Base-by-base conservation (phyloP, 2,113 vertebrate genomes). In the Lepisosteus osseus region DNA sequence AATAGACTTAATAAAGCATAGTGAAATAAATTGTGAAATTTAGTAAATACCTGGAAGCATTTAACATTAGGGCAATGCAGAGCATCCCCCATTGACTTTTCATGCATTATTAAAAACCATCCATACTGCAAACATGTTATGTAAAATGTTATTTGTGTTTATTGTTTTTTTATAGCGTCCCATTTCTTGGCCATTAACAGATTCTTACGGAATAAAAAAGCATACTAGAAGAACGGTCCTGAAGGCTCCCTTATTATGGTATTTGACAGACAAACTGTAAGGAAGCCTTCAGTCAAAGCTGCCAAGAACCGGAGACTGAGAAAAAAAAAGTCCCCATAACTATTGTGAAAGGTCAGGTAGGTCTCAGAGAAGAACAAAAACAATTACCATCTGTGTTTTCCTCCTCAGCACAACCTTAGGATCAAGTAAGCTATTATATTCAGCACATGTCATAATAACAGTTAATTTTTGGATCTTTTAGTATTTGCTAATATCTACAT, bases 311-410 rank as follows among this genome's bases (percentile, higher is more conserved):
- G 61, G 51, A 61, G 75, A 69, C 78, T 84, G 82, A 78, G 42
- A 64, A 64, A 85, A 76, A 84, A 76, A 64, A 72, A n/a, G 71
- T 73, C 69, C 72, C 77, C 75, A 14, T 84, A 84, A 86, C 81
- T 65, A 77, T 86, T 79, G 82, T 83, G 54, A 71, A 64, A 54
- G 79, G 83, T 81, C 78, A 74, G 63, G 78, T 80, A 56, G 79
- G 79, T 85, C 79, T 82, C 79, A 76, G 73, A 77, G 74, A 83
- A 79, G 79, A 83, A 86, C 80, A 83, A 83, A 85, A 88, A 86
- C 86, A 87, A 79, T 80, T 65, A 54, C 82, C 86, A 86, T 85
- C 85, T 86, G 86, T 79, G 86, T 83, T 84, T 87, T 85, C 76
- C 83, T 86, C 82, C 78, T 75, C 3, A n/a, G 72, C 61, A 72